phyloP scores from a whole-genome alignment of 37 sponge, comb jelly and placozoan genomes.

The Theonella swinhoei region DNA sequence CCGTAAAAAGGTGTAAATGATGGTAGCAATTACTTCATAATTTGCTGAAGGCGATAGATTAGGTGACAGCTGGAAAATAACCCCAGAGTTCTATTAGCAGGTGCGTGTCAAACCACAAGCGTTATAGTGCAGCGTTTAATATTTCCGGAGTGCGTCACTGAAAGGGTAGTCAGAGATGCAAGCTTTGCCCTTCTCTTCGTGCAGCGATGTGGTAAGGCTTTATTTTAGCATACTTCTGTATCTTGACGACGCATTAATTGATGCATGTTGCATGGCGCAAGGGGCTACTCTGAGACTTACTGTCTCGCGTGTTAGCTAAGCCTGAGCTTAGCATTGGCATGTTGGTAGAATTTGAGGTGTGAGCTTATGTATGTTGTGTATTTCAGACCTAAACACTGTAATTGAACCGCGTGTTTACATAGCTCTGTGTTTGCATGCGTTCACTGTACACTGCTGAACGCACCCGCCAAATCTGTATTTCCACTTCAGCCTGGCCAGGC shows the following conservation, averaged over 20 bases:
- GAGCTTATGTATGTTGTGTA: too few species aligned
- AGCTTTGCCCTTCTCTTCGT: not conserved
- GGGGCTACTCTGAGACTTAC: too few species aligned
- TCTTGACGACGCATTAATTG: too few species aligned
- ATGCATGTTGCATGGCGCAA: too few species aligned
- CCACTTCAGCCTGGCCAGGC: slow-evolving; percentile 13
- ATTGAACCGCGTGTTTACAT: slow-evolving; percentile 5
- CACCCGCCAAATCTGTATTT: not conserved
- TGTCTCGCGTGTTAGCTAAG: too few species aligned
- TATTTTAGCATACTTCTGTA: not conserved
- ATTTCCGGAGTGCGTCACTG: not conserved
- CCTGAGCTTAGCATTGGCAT: too few species aligned
- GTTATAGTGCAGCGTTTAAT: not conserved
- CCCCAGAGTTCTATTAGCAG: too few species aligned
- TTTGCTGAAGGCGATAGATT: too few species aligned
- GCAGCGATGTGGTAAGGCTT: not conserved
- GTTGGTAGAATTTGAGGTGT: too few species aligned
- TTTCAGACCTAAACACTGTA: not conserved
- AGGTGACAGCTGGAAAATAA: too few species aligned
- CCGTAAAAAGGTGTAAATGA: too few species aligned
- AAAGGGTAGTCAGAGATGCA: not conserved
- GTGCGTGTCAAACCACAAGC: not conserved
- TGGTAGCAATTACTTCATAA: too few species aligned
- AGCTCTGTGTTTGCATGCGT: not conserved
- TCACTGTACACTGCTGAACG: not conserved